Conservation (phyloP, 2,888 invertebrate genomes). For the Antitype chi region DNA sequence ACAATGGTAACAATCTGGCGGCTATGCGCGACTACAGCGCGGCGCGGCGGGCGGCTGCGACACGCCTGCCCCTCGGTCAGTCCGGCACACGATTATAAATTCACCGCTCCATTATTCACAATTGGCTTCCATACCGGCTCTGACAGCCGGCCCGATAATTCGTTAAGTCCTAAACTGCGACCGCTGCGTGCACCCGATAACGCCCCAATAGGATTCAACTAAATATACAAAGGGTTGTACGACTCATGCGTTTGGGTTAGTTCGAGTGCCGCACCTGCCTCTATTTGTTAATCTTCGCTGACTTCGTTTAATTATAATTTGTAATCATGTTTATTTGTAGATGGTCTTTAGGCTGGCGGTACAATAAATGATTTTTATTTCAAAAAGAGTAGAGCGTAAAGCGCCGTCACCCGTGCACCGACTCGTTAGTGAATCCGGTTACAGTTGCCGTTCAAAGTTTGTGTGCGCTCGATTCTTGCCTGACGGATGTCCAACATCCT, state of each 20-base stretch:
- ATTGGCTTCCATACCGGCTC: conserved; percentile 83
- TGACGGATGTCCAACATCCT: conserved; percentile 81
- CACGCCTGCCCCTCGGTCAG: conserved; percentile 64
- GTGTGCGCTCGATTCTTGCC: conserved; percentile 79
- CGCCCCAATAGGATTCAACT: conserved; percentile 82
- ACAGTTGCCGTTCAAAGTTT: conserved; percentile 83
- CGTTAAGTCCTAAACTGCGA: conserved; percentile 86
- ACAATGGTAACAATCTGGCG: conserved; percentile 74
- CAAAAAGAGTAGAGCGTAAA: conserved; percentile 58
- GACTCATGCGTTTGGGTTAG: conserved; percentile 56
- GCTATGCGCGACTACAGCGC: conserved; percentile 60
- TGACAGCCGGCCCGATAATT: conserved; percentile 86
- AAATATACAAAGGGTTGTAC: conserved; percentile 75
- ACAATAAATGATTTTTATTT: conserved; percentile 67
- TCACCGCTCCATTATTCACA: conserved; percentile 84
- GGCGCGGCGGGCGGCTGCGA: conserved; percentile 54
- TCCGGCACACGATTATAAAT: conserved; percentile 78
- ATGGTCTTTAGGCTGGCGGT: conserved; percentile 29
- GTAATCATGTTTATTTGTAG: conserved; percentile 40
- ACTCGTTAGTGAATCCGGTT: conserved; percentile 88
- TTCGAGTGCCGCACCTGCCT: conserved; percentile 27
- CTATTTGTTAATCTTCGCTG: conserved; percentile 34
- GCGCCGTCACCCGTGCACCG: conserved; percentile 74
- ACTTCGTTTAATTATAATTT: conserved; percentile 38
- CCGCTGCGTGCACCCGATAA: conserved; percentile 86